These are phyloP conservation scores for Aporrectodea caliginosa DNA, from an alignment of 1,140 invertebrate genomes.

Conservation along the genomic window DNA sequence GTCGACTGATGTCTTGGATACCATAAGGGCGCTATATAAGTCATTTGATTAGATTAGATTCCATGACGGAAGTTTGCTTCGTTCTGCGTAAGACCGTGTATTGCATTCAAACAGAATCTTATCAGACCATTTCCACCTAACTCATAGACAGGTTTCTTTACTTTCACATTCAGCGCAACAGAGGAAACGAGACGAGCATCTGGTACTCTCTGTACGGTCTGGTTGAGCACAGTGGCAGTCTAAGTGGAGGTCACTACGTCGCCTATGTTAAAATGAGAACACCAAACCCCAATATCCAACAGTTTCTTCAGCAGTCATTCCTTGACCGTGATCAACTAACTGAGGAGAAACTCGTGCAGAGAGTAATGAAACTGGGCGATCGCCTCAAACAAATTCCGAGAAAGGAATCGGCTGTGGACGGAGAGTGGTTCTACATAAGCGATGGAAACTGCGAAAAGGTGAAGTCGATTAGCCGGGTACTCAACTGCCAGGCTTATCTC, in stretches of 20 bases:
- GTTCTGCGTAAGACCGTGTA: too few species aligned
- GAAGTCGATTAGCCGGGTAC: slow-evolving; percentile 66
- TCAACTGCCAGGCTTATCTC: slow-evolving; percentile 89
- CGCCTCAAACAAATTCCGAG: slow-evolving; percentile 28
- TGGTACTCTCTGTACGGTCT: slow-evolving; percentile 89
- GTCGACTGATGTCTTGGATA: too few species aligned
- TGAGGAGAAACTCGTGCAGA: slow-evolving; percentile 40
- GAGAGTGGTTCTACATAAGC: slow-evolving; percentile 88
- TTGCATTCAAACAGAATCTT: too few species aligned
- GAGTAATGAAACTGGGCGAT: slow-evolving; percentile 35
- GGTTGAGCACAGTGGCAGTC: slow-evolving; percentile 85
- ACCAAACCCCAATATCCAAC: slow-evolving; percentile 41
- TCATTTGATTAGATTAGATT: too few species aligned
- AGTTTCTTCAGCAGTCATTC: slow-evolving; percentile 46
- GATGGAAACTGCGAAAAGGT: slow-evolving; percentile 79
- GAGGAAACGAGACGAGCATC: slow-evolving; percentile 58
- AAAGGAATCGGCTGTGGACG: slow-evolving; percentile 51
- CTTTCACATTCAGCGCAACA: slow-evolving; percentile 45
- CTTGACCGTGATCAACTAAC: slow-evolving; percentile 31
- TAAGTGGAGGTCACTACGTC: slow-evolving; percentile 92
- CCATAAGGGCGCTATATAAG: too few species aligned
- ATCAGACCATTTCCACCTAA: too few species aligned
- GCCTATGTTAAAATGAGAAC: slow-evolving; percentile 69
- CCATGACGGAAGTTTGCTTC: too few species aligned
- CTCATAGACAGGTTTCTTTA: too few species aligned